phyloP scores from a whole-genome alignment of 2,888 invertebrate species.

The Leucophora obtusa region DNA sequence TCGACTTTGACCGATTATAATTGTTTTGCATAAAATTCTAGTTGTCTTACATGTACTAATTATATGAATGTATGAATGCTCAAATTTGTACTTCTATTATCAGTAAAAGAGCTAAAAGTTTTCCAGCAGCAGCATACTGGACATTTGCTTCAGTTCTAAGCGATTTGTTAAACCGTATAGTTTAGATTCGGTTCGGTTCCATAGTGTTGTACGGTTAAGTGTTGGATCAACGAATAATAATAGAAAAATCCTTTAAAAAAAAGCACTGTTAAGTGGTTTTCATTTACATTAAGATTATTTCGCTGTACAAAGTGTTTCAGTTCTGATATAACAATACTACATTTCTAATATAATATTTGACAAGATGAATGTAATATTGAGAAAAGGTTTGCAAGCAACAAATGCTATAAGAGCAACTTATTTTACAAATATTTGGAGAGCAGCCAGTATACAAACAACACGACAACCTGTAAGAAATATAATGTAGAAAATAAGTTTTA shows the following conservation, averaged over 20 bases:
- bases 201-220: conserved; percentile 15
- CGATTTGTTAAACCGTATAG: conserved; percentile 45
- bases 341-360: conserved; percentile 18
- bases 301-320: background rate
- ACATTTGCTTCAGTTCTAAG: conserved; percentile 39
- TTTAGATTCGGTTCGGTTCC: conserved; percentile 9
- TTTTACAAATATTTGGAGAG: conserved; percentile 58
- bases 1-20: too few species aligned
- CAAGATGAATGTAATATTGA: conserved; percentile 55
- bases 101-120: conserved; percentile 40
- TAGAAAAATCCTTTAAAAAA: background rate
- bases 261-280: background rate
- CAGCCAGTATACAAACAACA: conserved; percentile 56
- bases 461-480: conserved; percentile 57
- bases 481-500: conserved; percentile 11
- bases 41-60: background rate
- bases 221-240: background rate
- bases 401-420: conserved; percentile 44
- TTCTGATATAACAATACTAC: background rate
- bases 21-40: background rate
- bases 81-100: conserved; percentile 47
- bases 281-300: background rate
- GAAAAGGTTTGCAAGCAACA: conserved; percentile 46
- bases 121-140: background rate
- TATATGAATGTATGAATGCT: background rate